Evolutionary conservation across 2,797 vertebrate genomes (phyloP).

Genomic region (Poecilia gillii): DNA sequence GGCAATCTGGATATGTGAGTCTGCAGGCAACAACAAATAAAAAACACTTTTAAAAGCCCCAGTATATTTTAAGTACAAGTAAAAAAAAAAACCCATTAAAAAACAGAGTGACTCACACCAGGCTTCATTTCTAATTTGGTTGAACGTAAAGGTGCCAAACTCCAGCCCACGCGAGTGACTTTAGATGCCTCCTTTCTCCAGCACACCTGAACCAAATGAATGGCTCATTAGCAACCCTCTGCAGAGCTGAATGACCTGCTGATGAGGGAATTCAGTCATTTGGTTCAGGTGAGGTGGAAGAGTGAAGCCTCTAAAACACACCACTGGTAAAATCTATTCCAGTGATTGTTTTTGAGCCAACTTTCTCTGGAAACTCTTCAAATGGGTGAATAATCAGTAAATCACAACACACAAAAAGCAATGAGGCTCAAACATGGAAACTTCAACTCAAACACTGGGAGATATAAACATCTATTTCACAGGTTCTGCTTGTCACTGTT

Average conservation of each 20-base stretch:
- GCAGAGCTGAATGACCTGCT: neutral
- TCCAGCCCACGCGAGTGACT: neutral
- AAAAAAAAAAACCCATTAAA: neutral
- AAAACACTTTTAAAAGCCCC: conserved; percentile 5
- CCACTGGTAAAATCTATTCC: neutral
- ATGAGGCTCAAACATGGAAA: neutral
- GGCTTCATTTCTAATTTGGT: neutral
- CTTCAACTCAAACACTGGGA: neutral
- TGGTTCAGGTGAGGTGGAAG: neutral
- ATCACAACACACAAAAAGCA: neutral
- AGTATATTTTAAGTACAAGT: neutral
- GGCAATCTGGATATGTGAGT: conserved; percentile 99
- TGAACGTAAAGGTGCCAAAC: neutral
- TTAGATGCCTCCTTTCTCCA: neutral
- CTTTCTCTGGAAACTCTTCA: neutral
- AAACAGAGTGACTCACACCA: neutral
- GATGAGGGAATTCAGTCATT: conserved; percentile 1
- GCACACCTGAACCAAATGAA: neutral
- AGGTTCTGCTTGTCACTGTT: neutral
- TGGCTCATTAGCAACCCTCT: neutral
- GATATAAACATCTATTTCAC: neutral
- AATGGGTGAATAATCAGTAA: neutral
- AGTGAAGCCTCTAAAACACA: neutral
- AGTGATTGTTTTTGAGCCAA: neutral
- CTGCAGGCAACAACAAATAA: conserved; percentile 77